Evolutionary conservation across 2,113 vertebrate genomes (phyloP).

Genomic region (Scartelaos histophorus): DNA sequence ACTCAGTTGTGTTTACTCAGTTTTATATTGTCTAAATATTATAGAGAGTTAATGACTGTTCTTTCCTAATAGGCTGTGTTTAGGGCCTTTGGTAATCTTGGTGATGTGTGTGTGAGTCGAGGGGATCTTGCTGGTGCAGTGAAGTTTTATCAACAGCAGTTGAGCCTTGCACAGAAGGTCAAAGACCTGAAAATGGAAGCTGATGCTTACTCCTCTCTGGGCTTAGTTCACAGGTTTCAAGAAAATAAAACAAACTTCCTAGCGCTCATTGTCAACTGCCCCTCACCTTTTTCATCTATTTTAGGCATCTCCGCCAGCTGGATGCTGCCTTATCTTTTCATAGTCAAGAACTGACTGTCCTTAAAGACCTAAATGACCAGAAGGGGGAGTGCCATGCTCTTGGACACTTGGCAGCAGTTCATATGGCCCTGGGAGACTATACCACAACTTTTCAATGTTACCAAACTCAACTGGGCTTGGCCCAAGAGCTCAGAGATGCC

Average conservation of each 20-base stretch:
- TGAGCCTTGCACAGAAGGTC: conserved; percentile 86
- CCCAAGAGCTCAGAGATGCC: conserved; percentile 87
- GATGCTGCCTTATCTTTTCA: conserved; percentile 92
- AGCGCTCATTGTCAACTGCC: background rate
- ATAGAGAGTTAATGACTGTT: background rate
- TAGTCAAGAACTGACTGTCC: conserved; percentile 89
- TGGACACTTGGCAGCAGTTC: conserved; percentile 90
- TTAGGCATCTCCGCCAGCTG: conserved; percentile 81
- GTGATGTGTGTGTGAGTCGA: conserved; percentile 90
- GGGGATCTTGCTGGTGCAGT: conserved; percentile 86
- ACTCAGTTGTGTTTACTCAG: background rate
- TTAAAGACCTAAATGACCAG: conserved; percentile 86
- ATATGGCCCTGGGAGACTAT: conserved; percentile 92
- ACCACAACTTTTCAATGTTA: conserved; percentile 93
- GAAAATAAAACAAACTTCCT: background rate
- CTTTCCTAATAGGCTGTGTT: conserved; percentile 81
- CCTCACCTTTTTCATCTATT: background rate
- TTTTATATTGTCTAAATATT: background rate
- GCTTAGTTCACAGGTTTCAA: conserved; percentile 82
- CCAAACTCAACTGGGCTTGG: conserved; percentile 88
- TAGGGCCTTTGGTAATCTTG: conserved; percentile 91
- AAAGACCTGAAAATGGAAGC: conserved; percentile 89
- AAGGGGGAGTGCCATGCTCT: conserved; percentile 90
- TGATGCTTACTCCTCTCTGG: conserved; percentile 88
- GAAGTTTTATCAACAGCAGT: conserved; percentile 92